phyloP scores from a whole-genome alignment of 2,113 vertebrate genomes.

The Chrysemys picta region DNA sequence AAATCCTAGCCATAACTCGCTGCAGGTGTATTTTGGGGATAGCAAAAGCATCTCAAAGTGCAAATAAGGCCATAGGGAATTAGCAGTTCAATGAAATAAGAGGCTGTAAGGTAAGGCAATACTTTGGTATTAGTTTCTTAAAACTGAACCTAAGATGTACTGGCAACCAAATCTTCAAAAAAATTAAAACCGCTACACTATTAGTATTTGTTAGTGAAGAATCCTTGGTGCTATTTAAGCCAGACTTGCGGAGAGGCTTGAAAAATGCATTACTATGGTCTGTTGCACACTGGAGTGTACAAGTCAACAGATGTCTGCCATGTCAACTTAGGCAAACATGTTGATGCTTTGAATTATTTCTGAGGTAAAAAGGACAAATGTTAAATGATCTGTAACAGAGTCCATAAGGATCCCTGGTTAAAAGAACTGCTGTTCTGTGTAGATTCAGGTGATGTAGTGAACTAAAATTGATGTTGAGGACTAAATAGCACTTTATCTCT shows the following conservation, averaged over 20 bases:
- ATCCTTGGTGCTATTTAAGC: neutral
- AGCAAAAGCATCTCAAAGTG: no score
- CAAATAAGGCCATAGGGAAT: no score
- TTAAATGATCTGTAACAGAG: neutral
- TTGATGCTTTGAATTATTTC: neutral
- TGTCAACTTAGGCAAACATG: neutral
- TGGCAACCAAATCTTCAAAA: neutral
- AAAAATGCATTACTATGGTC: neutral
- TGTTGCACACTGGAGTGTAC: neutral
- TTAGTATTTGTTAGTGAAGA: neutral
- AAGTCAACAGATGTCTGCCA: neutral
- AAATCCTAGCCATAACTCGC: no score
- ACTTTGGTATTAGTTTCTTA: no score
- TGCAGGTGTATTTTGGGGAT: no score
- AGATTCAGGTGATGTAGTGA: neutral
- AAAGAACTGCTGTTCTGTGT: neutral
- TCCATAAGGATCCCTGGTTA: neutral
- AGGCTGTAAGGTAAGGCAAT: no score
- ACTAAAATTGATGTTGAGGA: neutral
- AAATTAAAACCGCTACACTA: neutral
- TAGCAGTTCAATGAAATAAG: no score
- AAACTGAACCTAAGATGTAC: rapidly evolving
- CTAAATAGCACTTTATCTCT: neutral
- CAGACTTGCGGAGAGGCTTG: neutral
- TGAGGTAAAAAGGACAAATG: neutral